These are phyloP conservation scores for Myotis lucifugus DNA, from an alignment of 2,113 vertebrate species.

Conservation along the genomic window DNA sequence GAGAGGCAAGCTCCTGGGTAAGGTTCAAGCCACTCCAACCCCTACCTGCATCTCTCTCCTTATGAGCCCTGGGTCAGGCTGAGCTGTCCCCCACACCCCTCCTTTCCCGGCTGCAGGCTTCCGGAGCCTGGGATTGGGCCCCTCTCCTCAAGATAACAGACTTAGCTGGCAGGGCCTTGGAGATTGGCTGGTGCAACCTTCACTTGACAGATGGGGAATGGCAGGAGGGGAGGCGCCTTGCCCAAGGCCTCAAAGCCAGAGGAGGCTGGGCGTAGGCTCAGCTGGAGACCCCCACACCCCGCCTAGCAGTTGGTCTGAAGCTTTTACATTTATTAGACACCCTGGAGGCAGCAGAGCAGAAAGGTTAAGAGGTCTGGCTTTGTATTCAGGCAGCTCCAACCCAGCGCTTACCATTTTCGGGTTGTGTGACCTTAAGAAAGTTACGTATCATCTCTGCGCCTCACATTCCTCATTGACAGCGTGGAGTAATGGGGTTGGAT, in stretches of 20 bases:
- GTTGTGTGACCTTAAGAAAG: conserved; percentile 25
- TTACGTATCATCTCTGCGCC: conserved; percentile 25
- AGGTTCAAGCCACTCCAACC: background rate
- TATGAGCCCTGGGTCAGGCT: background rate
- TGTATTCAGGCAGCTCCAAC: background rate
- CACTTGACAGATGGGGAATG: conserved; percentile 55
- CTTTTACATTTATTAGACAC: conserved; percentile 37
- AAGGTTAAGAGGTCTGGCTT: background rate
- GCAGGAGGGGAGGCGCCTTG: background rate
- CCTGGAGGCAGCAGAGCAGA: background rate
- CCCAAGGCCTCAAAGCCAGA: conserved; percentile 21
- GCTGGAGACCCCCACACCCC: background rate
- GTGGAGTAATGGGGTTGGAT: background rate
- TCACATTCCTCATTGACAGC: background rate
- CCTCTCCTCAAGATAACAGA: background rate
- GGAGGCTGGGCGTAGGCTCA: background rate
- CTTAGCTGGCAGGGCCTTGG: conserved; percentile 17
- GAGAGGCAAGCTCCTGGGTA: background rate
- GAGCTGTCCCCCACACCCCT: background rate
- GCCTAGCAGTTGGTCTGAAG: background rate
- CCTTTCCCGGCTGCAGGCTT: background rate
- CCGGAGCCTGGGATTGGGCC: background rate
- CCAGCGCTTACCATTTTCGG: background rate
- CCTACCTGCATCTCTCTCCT: background rate
- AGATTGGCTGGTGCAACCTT: conserved; percentile 13